phyloP scores from a whole-genome alignment of 2,797 vertebrate species.

The Prunella strophiata region DNA sequence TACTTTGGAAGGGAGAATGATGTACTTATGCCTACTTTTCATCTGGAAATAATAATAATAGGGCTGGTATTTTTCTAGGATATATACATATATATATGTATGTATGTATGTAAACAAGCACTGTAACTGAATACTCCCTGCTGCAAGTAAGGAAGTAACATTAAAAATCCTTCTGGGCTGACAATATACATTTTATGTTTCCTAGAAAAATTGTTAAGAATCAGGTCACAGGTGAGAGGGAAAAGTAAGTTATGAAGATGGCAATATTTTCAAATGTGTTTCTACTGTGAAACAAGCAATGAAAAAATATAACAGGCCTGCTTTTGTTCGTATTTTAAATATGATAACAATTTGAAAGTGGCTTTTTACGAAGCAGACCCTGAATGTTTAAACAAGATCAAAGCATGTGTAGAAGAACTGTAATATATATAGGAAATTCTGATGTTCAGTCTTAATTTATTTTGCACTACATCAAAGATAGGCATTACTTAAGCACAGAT shows the following conservation, averaged over 20 bases:
- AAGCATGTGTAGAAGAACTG: not conserved
- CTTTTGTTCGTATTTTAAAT: not conserved
- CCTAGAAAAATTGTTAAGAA: not conserved
- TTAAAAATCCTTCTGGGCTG: not conserved
- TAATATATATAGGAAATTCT: not conserved
- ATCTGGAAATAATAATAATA: not conserved
- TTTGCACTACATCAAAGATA: not conserved
- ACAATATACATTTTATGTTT: not conserved
- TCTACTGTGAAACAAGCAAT: not conserved
- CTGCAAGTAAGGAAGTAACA: not conserved
- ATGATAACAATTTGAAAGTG: not conserved
- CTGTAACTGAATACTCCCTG: not conserved
- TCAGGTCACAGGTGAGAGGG: not conserved
- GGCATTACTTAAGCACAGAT: not conserved
- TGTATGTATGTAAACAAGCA: not conserved
- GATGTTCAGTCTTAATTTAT: not conserved
- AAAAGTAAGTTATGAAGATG: not conserved
- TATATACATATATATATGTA: not conserved
- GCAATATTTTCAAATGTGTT: not conserved
- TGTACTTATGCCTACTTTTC: not conserved
- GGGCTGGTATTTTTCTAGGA: rapidly evolving
- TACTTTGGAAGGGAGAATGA: not conserved
- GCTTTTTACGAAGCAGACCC: not conserved
- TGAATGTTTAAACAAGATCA: not conserved
- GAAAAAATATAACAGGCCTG: not conserved